A percentile compares a stretch with the other conserved stretches of the same genome.
phyloP scores from a whole-genome alignment of 2,113 vertebrate genomes.

The Chrysochloris asiatica region DNA sequence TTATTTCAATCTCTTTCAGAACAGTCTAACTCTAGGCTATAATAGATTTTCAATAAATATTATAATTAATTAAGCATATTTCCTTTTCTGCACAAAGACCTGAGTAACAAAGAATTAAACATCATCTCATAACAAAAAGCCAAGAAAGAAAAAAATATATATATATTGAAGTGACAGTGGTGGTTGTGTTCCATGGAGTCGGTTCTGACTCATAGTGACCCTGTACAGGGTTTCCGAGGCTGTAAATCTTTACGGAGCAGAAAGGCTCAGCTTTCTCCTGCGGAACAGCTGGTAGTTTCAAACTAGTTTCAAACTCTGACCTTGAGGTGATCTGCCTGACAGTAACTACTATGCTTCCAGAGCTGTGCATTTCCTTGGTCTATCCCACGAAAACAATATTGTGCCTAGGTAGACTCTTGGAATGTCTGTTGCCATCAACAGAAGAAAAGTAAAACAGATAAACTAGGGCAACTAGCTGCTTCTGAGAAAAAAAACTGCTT shows the following conservation, averaged over 20 bases:
- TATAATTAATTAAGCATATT: slow-evolving; percentile 50
- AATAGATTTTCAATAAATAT: slow-evolving; percentile 36
- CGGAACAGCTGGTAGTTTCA: too few relatives aligned
- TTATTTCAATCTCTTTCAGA: slow-evolving; percentile 26
- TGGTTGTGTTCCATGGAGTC: too few relatives aligned
- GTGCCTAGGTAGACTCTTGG: not conserved
- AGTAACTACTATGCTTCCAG: too few relatives aligned
- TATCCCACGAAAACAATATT: slow-evolving; percentile 3
- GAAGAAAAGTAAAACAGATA: slow-evolving; percentile 2
- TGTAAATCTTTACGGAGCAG: too few relatives aligned
- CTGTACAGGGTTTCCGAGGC: too few relatives aligned
- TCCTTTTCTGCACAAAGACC: slow-evolving; percentile 26
- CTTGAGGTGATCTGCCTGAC: too few relatives aligned
- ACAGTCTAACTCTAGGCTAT: not conserved
- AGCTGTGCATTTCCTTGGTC: slow-evolving; percentile 2
- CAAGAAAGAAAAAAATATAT: not conserved
- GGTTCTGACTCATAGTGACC: too few relatives aligned
- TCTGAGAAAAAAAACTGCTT: not conserved
- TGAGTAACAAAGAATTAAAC: slow-evolving; percentile 53
- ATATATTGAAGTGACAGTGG: not conserved
- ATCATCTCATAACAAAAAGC: slow-evolving; percentile 33
- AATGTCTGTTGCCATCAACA: not conserved
- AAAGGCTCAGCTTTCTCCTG: too few relatives aligned
- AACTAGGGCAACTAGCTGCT: slow-evolving; percentile 17
- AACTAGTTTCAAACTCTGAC: too few relatives aligned